Evolutionary conservation across 2,113 vertebrate genomes (phyloP).

Genomic region (Protobothrops flavoviridis): DNA sequence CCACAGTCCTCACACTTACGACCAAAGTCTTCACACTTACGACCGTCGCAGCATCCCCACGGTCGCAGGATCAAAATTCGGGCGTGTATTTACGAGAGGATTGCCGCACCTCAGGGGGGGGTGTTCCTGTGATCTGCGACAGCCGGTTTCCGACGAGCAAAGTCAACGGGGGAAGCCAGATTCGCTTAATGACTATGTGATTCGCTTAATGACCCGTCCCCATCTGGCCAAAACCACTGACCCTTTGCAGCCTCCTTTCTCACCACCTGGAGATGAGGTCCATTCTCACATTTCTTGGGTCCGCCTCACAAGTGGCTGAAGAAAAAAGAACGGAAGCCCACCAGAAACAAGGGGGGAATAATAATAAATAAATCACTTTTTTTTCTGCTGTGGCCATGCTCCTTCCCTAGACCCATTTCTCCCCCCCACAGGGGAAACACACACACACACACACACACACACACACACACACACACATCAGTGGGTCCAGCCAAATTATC

Average conservation of each 20-base stretch:
- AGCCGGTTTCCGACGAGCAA: background rate
- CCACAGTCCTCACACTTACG: background rate
- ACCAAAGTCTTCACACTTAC: background rate
- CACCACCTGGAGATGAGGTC: no score
- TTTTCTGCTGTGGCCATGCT: background rate
- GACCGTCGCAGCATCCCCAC: background rate
- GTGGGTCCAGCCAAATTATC: no score
- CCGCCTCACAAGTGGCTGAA: no score
- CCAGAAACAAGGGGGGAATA: background rate
- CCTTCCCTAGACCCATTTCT: background rate
- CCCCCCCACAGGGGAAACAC: background rate
- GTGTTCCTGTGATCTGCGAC: no score
- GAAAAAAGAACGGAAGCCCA: background rate
- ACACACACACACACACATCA: no score
- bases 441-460: no score
- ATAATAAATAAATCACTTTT: background rate
- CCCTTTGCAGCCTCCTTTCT: no score
- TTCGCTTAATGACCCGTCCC: background rate
- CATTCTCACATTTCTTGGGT: background rate
- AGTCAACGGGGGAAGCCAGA: background rate
- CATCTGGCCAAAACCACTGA: no score
- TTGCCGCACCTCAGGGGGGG: no score
- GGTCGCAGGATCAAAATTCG: no score
- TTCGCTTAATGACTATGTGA: background rate
- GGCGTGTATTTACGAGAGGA: no score